Base-by-base conservation (phyloP, 2,113 vertebrate genomes). In the Python bivittatus region DNA sequence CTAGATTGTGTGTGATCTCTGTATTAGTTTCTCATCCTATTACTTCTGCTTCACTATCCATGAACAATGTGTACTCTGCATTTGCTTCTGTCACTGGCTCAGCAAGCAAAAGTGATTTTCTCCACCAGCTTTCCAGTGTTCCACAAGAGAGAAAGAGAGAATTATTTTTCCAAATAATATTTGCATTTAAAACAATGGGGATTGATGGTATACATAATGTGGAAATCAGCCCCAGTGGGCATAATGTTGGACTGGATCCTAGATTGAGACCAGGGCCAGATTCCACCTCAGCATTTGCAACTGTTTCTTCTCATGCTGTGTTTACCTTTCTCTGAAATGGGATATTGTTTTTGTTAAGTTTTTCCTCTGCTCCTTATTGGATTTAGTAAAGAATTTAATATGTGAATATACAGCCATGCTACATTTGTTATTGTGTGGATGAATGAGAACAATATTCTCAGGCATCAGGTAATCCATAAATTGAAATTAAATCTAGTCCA, bases 71-170 rank as follows among this genome's bases (percentile, higher is more conserved):
- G 42, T 87, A 60, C 95, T 93, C 95, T 54, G 91, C 95, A 96
- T 93, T 96, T 94, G 95, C 94, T 95, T 86, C 94, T 96, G 89
- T 95, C 84, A 2, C 86, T 90, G 94, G 83, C 52, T 95, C 95
- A 86, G 95, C 94, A 96, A 94, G 96, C 91, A 95, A 79, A 89
- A 96, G 95, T 95, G 93, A 95, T 96, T 96, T 92, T 95, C 96
- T 87, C 94, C 95, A 33, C 95, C 96, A 96, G 94, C 95, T 96
- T 95, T 94, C 96, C 85, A 90, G 93, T 96, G 93, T 10, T 91
- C 93, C 29, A 87, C 90, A 84, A 53, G n/a, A 38, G 22, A 20
- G n/a, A 20, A 9, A 48, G 11, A 92, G 91, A 93, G 92, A 88
- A 61, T 54, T 91, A 53, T 88, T 95, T 95, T 95, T 95, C 92